Evolutionary conservation across 2,888 invertebrate species (phyloP).

Genomic region (Stramonita haemastoma): DNA sequence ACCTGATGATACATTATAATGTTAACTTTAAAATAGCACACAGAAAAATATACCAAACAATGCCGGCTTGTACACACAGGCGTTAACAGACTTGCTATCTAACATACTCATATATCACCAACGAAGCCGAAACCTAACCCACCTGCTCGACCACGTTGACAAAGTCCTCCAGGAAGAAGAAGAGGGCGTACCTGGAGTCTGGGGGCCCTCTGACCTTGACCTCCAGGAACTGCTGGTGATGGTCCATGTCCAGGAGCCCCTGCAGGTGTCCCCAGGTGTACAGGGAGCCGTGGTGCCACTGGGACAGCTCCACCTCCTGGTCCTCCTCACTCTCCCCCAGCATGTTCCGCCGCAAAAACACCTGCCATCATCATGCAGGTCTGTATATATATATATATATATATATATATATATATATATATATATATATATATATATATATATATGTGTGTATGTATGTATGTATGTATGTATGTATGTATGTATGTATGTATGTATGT

Average conservation of each 20-base stretch:
- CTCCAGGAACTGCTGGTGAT: slow-evolving; percentile 80
- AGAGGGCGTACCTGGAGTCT: slow-evolving; percentile 77
- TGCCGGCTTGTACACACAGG: no score
- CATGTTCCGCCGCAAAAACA: slow-evolving; percentile 81
- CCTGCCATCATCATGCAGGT: slow-evolving; percentile 54
- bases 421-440: no score
- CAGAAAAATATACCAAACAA: no score
- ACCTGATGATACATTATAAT: no score
- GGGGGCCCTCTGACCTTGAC: slow-evolving; percentile 84
- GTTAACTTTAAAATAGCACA: no score
- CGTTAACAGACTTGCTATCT: no score
- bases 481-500: no score
- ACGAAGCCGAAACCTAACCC: not conserved
- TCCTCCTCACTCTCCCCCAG: slow-evolving; percentile 67
- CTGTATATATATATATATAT: no score
- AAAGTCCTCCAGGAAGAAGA: slow-evolving; percentile 85
- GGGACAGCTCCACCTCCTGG: slow-evolving; percentile 81
- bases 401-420: no score
- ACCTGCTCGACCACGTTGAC: slow-evolving; percentile 82
- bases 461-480: no score
- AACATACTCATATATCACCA: not conserved
- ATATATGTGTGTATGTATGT: no score
- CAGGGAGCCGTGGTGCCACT: slow-evolving; percentile 86
- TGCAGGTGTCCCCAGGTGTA: slow-evolving; percentile 84
- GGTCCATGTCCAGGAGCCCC: slow-evolving; percentile 83